phyloP scores from a whole-genome alignment of 2,888 invertebrate genomes.

The Oscheius sp. region DNA sequence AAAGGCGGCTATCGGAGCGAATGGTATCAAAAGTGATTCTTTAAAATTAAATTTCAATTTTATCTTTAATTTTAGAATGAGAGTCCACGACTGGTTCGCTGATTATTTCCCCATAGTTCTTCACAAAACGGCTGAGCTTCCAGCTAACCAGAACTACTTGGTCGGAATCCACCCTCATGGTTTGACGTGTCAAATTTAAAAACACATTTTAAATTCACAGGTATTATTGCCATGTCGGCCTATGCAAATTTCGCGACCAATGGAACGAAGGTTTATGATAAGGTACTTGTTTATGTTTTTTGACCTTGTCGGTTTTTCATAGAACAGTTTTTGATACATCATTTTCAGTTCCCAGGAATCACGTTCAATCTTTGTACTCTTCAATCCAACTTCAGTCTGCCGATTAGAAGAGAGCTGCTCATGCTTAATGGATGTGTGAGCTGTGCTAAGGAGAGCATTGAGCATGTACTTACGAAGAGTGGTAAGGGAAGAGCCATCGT shows the following conservation, averaged over 20 bases:
- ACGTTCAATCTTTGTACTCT: constrained; percentile 52
- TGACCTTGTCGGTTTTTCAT: no score
- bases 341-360: constrained; percentile 39
- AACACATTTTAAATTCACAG: neutral
- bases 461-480: constrained; percentile 45
- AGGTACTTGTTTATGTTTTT: constrained; percentile 1
- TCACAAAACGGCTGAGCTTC: constrained; percentile 84
- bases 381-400: constrained; percentile 45
- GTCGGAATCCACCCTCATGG: constrained; percentile 90
- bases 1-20: constrained; percentile 45
- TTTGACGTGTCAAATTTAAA: neutral
- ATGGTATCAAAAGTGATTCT: constrained; percentile 38
- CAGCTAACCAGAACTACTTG: constrained; percentile 56
- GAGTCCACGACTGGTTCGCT: constrained; percentile 82
- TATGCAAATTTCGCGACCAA: constrained; percentile 85
- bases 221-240: constrained; percentile 83
- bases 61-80: constrained; percentile 38
- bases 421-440: constrained; percentile 73
- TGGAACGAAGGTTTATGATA: constrained; percentile 75
- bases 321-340: neutral
- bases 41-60: no score
- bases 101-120: constrained; percentile 88
- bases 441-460: constrained; percentile 51
- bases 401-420: constrained; percentile 68
- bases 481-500: constrained; percentile 48